Base-by-base conservation (phyloP, 2,797 vertebrate genomes). In the Leptodactylus fallax region DNA sequence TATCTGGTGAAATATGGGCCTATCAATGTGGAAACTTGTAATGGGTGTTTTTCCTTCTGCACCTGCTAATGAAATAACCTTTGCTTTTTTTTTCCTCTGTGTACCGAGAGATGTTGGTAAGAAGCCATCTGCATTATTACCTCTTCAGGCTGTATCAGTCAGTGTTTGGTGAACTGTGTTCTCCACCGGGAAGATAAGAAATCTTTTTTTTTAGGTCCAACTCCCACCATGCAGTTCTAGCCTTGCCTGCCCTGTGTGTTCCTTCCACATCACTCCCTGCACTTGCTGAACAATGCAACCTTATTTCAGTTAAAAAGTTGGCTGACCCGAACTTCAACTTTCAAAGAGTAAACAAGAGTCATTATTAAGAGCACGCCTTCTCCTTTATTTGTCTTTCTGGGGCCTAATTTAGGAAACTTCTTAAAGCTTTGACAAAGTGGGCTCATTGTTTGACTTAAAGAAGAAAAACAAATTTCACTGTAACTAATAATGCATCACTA, bases 241-340 rank as follows among this genome's bases (percentile, higher is more conserved):
- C 85, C 80, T 74, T 86, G 88, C 88, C 85, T 74, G 85, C 53
- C 63, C 85, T 79, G 36, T 72, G 23, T 86, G 88, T 89, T 87
- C 83, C 88, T 89, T 89, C 88, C 85, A 61, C 88, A 83, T 89
- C 85, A 86, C 88, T 89, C 88, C 85, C 88, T 87, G 63, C 85
- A 89, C 85, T 86, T 77, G 63, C 85, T 11, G 79, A 89, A 89
- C 88, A 89, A 89, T 89, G 55, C 80, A 87, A 89, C 88, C 85
- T 86, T 89, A 89, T 86, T 89, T 89, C 88, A 83, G 88, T 87
- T 87, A 61, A 63, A 86, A 86, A 86, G 72, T 83, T 89, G 88
- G 88, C 88, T 89, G 88, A 89, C 88, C 88, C 76, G 56, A 55
- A 63, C 80, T 89, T 89, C 88, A 89, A 89, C 88, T 89, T 79